phyloP scores from a whole-genome alignment of 2,797 vertebrate genomes.

The Helicolenus hilgendorfi region DNA sequence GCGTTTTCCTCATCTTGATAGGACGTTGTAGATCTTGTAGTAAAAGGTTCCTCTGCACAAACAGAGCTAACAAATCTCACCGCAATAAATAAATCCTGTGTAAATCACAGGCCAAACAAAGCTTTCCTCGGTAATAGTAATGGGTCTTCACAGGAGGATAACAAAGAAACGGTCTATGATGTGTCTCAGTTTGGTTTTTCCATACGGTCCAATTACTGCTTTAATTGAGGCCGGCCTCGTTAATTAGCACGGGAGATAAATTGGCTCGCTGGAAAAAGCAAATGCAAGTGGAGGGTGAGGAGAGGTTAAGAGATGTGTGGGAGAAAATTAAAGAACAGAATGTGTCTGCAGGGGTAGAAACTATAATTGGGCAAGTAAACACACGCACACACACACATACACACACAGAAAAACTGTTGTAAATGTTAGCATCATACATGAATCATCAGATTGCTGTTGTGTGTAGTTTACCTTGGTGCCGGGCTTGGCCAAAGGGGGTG shows the following conservation, averaged over 20 bases:
- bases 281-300: slow-evolving; percentile 26
- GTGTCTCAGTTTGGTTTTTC: slow-evolving; percentile 44
- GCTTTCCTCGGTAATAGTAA: not conserved
- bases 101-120: not conserved
- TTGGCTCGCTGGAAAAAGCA: slow-evolving; percentile 55
- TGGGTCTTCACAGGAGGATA: not conserved
- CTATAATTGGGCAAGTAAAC: slow-evolving; percentile 55
- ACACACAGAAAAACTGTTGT: not conserved
- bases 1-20: accelerated
- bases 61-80: not conserved
- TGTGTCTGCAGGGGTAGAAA: slow-evolving; percentile 39
- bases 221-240: slow-evolving; percentile 77
- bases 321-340: slow-evolving; percentile 41
- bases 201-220: slow-evolving; percentile 59
- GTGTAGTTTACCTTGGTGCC: slow-evolving; percentile 44
- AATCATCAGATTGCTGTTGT: slow-evolving; percentile 31
- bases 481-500: slow-evolving; percentile 13
- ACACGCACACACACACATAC: not conserved
- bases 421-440: slow-evolving; percentile 23
- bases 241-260: slow-evolving; percentile 75
- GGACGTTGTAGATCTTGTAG: not conserved
- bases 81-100: not conserved
- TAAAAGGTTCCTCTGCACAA: not conserved
- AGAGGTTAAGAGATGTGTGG: slow-evolving; percentile 45
- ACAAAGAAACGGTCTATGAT: slow-evolving; percentile 2